Evolutionary conservation across 1,140 invertebrate species (phyloP).

Genomic region (Scylla paramamosain): DNA sequence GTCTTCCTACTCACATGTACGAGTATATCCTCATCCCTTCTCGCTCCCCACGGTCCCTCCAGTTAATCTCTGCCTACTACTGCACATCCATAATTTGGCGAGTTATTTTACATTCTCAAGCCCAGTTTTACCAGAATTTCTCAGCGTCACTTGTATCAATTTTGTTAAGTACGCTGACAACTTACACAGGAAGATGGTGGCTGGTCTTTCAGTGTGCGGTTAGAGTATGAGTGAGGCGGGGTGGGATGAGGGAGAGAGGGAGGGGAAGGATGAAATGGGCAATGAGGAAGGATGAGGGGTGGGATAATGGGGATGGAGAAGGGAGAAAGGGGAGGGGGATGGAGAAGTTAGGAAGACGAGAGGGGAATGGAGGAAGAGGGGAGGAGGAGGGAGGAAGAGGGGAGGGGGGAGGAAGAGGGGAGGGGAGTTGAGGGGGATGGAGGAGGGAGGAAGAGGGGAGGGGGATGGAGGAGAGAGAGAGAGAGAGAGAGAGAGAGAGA

Average conservation of each 20-base stretch:
- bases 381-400: no score
- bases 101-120: neutral
- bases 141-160: neutral
- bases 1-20: no score
- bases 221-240: no score
- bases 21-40: neutral
- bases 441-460: neutral
- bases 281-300: neutral
- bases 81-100: constrained; percentile 1
- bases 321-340: neutral
- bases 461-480: no score
- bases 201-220: no score
- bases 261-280: neutral
- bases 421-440: neutral
- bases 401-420: neutral
- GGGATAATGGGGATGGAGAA: neutral
- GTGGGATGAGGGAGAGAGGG: neutral
- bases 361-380: no score
- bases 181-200: neutral
- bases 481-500: no score
- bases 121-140: neutral
- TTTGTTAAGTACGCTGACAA: neutral
- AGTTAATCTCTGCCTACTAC: neutral
- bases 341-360: neutral
- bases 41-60: neutral